Evolutionary conservation across 1,140 invertebrate species (phyloP), one percentile per base, ranked within the genome.

Genomic region (Drosophila trapezifrons): DNA sequence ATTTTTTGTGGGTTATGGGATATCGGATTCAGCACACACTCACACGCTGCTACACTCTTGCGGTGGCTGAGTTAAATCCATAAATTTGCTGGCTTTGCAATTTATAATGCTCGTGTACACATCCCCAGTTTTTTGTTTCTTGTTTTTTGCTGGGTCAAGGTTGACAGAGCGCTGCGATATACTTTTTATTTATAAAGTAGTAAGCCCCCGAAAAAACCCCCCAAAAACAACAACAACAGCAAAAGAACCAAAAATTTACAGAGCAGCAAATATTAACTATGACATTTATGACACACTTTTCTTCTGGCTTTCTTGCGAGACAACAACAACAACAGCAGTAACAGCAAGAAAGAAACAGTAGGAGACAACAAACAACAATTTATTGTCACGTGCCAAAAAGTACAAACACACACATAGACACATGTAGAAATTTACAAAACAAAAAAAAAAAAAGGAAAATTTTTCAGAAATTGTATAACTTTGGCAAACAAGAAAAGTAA

Each of bases 221-320:
- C 58, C 81, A 85, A 69, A 84, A 79, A 71, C 37, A 40, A 47
- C 54, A 57, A n/a, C 49, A 22, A 13, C 27, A 20, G 25, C 13
- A 47, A 56, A 57, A 73, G 38, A 56, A 55, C 57, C 42, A 59
- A 75, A 77, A 77, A 55, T 76, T 69, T 70, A 78, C 63, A 72
- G 56, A 83, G 69, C 80, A 86, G 84, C 83, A 86, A 86, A 86
- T 86, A 86, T 86, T 86, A 89, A 86, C 83, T 89, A 89, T 86
- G 83, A 89, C 83, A 83, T 86, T 86, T 86, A 86, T 86, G 83
- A 80, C 83, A 86, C 83, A 86, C 84, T 86, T 86, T 87, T 76
- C 83, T 75, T 76, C 49, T 13, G 20, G 46, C 65, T 43, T 67
- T 69, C 60, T 56, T 71, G 47, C 56, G 32, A 49, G 52, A 66